Percentiles rank a stretch among this genome's conserved stretches.
phyloP scores from a whole-genome alignment of 2,797 vertebrate genomes.

The Pseudochaenichthys georgianus region DNA sequence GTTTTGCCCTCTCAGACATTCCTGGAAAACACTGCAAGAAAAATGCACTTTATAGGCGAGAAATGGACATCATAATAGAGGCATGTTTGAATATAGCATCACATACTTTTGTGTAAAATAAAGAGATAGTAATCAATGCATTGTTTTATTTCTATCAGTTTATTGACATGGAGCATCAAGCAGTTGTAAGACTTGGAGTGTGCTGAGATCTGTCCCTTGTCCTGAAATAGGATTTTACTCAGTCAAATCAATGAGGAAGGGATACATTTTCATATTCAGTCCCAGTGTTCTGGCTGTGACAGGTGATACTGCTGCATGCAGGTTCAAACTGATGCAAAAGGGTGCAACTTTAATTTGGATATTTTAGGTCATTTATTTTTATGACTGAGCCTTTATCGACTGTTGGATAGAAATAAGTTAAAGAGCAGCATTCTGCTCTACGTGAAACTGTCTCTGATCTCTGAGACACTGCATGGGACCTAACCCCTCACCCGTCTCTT shows the following conservation, averaged over 20 bases:
- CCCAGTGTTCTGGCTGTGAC: background rate
- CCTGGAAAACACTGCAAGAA: background rate
- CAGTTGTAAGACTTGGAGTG: background rate
- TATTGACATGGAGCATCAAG: background rate
- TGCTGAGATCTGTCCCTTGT: conserved; percentile 53
- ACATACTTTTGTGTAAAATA: background rate
- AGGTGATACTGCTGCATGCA: conserved; percentile 2
- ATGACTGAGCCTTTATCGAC: background rate
- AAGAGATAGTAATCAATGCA: background rate
- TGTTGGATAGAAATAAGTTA: background rate
- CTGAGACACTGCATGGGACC: conserved; percentile 49
- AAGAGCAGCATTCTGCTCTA: background rate
- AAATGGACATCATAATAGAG: background rate
- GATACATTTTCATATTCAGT: conserved; percentile 51
- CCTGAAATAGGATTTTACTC: conserved; percentile 55
- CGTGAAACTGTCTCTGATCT: conserved; percentile 47
- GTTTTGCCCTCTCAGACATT: background rate
- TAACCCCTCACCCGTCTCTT: conserved; percentile 51
- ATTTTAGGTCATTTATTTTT: background rate
- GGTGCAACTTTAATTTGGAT: conserved; percentile 3
- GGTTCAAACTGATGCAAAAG: conserved; percentile 1
- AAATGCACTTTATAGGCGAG: background rate
- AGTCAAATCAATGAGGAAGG: conserved; percentile 41
- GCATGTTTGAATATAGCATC: background rate
- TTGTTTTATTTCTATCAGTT: background rate